phyloP scores from a whole-genome alignment of 2,113 vertebrate species.

The Charina bottae region DNA sequence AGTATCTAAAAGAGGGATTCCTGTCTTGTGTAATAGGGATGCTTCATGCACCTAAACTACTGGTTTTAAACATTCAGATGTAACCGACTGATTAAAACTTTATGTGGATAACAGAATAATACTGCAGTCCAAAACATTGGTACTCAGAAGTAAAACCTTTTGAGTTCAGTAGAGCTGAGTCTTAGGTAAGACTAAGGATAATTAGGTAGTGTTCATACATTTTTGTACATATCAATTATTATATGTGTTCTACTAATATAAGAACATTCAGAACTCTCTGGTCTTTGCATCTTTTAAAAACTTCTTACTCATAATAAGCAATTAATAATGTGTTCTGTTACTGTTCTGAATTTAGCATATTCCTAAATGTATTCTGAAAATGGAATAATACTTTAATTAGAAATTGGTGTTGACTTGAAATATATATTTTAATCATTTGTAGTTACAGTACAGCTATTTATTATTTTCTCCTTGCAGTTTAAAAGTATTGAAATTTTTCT shows the following conservation, averaged over 20 bases:
- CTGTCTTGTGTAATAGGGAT: not conserved
- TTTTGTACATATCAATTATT: not conserved
- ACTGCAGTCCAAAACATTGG: not conserved
- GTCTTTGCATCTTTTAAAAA: not conserved
- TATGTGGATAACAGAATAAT: not conserved
- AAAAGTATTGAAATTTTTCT: constrained; percentile 51
- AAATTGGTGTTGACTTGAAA: constrained; percentile 27
- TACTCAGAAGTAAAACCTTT: not conserved
- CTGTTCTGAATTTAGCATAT: not conserved
- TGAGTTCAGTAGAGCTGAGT: not conserved
- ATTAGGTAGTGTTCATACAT: not conserved
- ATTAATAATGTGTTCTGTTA: not conserved
- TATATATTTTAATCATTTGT: constrained; percentile 39
- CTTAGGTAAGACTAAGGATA: not conserved
- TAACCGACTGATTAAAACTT: not conserved
- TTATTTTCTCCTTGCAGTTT: constrained; percentile 69
- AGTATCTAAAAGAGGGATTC: not conserved
- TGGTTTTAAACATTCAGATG: not conserved
- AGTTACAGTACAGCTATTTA: constrained; percentile 38
- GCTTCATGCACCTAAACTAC: not conserved
- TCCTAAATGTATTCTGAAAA: not conserved
- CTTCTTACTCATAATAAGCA: not conserved
- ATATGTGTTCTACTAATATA: not conserved
- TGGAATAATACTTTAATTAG: constrained; percentile 31
- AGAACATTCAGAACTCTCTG: not conserved